A percentile compares a stretch with the other conserved stretches of the same genome.
Evolutionary conservation across 2,113 vertebrate species (phyloP).

Genomic region (Microtus pennsylvanicus): DNA sequence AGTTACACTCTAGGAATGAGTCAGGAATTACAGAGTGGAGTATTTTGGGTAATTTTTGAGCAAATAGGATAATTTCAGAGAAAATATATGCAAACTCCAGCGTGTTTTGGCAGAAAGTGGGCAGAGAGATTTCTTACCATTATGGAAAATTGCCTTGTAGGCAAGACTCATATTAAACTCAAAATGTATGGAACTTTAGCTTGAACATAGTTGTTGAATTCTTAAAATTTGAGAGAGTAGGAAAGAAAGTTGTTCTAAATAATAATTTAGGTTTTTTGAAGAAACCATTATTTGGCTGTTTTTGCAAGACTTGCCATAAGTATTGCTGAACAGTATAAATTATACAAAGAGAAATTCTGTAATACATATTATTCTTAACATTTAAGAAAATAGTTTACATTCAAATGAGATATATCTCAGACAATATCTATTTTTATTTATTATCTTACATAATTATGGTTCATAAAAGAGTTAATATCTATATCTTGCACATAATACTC

Average conservation of each 20-base stretch:
- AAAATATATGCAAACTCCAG: constrained; percentile 60
- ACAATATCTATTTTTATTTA: constrained; percentile 28
- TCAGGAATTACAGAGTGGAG: neutral
- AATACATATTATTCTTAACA: neutral
- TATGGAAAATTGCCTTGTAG: constrained; percentile 66
- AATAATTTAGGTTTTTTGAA: neutral
- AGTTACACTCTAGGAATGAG: constrained; percentile 43
- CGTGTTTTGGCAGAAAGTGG: constrained; percentile 47
- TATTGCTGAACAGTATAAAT: neutral
- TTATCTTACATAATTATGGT: neutral
- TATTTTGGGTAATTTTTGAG: constrained; percentile 65
- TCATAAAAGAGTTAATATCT: constrained; percentile 7
- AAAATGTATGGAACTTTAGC: constrained; percentile 56
- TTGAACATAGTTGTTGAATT: constrained; percentile 55
- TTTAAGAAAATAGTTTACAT: constrained; percentile 34
- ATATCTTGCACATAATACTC: neutral
- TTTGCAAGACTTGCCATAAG: neutral
- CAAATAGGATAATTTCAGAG: constrained; percentile 64
- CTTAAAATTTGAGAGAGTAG: constrained; percentile 28
- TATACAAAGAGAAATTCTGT: neutral
- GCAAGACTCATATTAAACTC: constrained; percentile 57
- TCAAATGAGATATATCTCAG: neutral
- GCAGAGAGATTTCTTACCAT: constrained; percentile 63
- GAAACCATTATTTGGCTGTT: neutral
- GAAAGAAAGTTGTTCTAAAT: constrained; percentile 54